A percentile compares a stretch with the other conserved stretches of the same genome.
phyloP scores from a whole-genome alignment of 30 jellyfish, hydroid and myxozoan species.

The Mastigias papua region DNA sequence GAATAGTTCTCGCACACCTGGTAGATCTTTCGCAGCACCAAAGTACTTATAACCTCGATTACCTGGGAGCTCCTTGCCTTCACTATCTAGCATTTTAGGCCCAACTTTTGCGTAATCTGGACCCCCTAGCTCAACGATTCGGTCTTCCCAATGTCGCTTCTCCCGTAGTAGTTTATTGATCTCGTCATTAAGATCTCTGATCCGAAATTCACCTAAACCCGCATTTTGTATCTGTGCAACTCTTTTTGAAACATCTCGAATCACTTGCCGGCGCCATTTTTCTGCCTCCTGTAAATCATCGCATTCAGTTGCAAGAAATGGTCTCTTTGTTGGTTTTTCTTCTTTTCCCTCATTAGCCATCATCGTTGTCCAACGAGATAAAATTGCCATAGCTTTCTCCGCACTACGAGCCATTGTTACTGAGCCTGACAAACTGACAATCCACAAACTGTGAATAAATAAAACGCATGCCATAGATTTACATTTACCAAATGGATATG shows the following conservation, averaged over 20 bases:
- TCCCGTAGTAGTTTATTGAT: conserved; percentile 92
- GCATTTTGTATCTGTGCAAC: conserved; percentile 99
- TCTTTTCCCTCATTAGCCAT: conserved; percentile 90
- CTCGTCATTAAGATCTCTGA: conserved; percentile 97
- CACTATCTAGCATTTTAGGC: conserved; percentile 95
- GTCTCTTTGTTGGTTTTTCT: conserved; percentile 82
- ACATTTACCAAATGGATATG: too few species aligned
- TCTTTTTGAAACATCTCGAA: conserved; percentile 88
- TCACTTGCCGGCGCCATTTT: conserved; percentile 96
- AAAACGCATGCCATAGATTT: too few species aligned
- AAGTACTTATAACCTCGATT: conserved; percentile 95
- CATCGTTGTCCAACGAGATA: conserved; percentile 99
- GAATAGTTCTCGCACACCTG: conserved; percentile 98
- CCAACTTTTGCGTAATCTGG: conserved; percentile 96
- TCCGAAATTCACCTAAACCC: conserved; percentile 98
- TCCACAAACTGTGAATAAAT: too few species aligned
- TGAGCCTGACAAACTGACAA: background rate
- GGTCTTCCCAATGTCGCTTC: conserved; percentile 98
- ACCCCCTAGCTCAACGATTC: conserved; percentile 93
- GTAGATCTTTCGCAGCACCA: conserved; percentile 99
- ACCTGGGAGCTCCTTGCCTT: conserved; percentile 97
- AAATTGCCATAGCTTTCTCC: conserved; percentile 98
- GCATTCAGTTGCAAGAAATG: conserved; percentile 97
- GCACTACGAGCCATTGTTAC: conserved; percentile 91
- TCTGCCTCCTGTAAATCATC: conserved; percentile 86